Conservation (phyloP, 2,888 invertebrate genomes). For the Actias luna region DNA sequence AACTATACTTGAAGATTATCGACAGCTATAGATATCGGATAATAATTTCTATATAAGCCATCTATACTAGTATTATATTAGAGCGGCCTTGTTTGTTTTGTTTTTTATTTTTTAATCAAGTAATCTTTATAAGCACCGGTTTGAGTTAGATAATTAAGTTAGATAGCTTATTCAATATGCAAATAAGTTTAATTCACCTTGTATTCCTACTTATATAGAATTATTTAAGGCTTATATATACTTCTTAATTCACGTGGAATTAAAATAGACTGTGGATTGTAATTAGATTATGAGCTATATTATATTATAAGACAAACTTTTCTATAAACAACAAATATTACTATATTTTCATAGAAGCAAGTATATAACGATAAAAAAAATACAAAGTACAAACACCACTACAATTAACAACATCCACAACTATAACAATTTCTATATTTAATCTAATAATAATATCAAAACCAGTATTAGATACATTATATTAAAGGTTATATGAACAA, state of each 20-base stretch:
- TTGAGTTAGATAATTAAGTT: conserved; percentile 1
- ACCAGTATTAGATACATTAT: too few relatives aligned
- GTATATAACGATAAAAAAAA: too few relatives aligned
- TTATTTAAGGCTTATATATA: neutral
- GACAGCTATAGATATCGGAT: conserved; percentile 12
- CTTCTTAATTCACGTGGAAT: neutral
- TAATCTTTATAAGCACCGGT: neutral
- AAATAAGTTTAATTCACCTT: conserved; percentile 26
- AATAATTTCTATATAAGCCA: conserved; percentile 14
- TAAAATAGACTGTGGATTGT: neutral
- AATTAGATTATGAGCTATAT: neutral
- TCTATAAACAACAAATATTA: too few relatives aligned
- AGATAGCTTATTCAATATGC: conserved; percentile 5
- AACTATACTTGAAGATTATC: neutral
- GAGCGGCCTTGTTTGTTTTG: conserved; percentile 6
- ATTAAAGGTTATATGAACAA: too few relatives aligned
- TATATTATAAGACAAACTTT: too few relatives aligned
- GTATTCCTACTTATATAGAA: conserved; percentile 16
- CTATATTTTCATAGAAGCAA: too few relatives aligned
- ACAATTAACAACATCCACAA: too few relatives aligned
- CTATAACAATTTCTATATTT: too few relatives aligned
- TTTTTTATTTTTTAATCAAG: neutral
- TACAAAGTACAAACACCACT: too few relatives aligned
- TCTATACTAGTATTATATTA: conserved; percentile 5
- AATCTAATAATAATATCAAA: too few relatives aligned